A percentile compares a stretch with the other conserved stretches of the same genome.
These are phyloP conservation scores for Drosophila nigricruria DNA, from an alignment of 2,888 invertebrate species.

Conservation along the genomic window DNA sequence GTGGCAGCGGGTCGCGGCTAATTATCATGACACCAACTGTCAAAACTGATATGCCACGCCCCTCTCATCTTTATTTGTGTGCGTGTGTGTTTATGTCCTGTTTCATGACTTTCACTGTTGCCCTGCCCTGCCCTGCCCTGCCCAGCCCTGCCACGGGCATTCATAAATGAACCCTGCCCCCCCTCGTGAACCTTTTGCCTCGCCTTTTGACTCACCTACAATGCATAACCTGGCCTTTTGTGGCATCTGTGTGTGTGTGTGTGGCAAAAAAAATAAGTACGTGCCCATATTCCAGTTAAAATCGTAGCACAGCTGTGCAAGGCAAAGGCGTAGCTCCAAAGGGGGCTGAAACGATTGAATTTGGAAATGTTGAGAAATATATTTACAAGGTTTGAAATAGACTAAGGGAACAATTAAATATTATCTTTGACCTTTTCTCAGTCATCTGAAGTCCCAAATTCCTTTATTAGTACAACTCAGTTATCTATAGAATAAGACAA, in stretches of 20 bases:
- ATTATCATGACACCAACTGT: conserved; percentile 81
- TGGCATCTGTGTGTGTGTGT: conserved; percentile 75
- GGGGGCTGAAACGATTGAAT: background rate
- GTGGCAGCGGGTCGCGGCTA: conserved; percentile 54
- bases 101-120: conserved; percentile 69
- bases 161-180: conserved; percentile 12
- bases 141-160: conserved; percentile 12
- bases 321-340: conserved; percentile 46
- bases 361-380: background rate
- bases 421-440: too few relatives aligned
- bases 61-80: conserved; percentile 41
- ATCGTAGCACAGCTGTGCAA: conserved; percentile 60
- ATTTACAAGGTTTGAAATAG: too few relatives aligned
- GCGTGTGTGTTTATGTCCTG: conserved; percentile 42
- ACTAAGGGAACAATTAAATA: too few relatives aligned
- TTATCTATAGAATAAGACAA: too few relatives aligned
- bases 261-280: conserved; percentile 65
- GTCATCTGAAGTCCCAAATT: too few relatives aligned
- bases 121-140: conserved; percentile 14
- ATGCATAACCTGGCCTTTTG: conserved; percentile 69
- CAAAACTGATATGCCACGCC: conserved; percentile 69
- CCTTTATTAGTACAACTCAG: too few relatives aligned
- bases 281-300: conserved; percentile 76
- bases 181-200: conserved; percentile 24
- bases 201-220: conserved; percentile 67